Evolutionary conservation across 2,888 invertebrate genomes (phyloP).

Genomic region (Andrena bicolor): DNA sequence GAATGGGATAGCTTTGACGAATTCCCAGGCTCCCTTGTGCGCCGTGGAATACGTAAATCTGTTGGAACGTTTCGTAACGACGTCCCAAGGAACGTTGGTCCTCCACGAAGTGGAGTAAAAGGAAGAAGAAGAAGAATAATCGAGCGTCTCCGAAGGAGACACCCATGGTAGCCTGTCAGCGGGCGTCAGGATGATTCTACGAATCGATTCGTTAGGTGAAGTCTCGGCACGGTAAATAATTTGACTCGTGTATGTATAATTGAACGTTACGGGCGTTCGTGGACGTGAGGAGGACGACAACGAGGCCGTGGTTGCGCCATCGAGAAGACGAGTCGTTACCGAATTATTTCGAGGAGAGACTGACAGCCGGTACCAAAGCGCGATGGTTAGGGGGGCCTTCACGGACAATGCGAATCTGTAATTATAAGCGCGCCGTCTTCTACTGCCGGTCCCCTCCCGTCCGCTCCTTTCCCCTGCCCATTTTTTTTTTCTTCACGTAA

Average conservation of each 20-base stretch:
- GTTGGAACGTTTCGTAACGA: too few relatives aligned
- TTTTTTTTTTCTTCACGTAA: slow-evolving; percentile 74
- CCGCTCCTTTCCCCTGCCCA: slow-evolving; percentile 22
- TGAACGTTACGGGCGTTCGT: slow-evolving; percentile 40
- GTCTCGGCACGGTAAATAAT: slow-evolving; percentile 45
- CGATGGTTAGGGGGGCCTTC: slow-evolving; percentile 74
- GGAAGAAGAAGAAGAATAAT: neutral
- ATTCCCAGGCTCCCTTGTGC: neutral
- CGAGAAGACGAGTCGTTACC: slow-evolving; percentile 52
- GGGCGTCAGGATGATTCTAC: slow-evolving; percentile 15
- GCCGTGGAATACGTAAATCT: neutral
- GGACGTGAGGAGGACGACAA: slow-evolving; percentile 41
- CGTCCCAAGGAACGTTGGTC: neutral
- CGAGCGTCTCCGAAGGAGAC: neutral
- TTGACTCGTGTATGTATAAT: slow-evolving; percentile 52
- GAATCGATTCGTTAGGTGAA: slow-evolving; percentile 10
- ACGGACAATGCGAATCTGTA: slow-evolving; percentile 81
- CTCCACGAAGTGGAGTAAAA: neutral
- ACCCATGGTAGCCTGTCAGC: neutral
- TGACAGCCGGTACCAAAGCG: slow-evolving; percentile 74
- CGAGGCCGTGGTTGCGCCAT: slow-evolving; percentile 39
- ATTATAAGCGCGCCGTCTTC: slow-evolving; percentile 78
- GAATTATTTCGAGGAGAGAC: slow-evolving; percentile 68
- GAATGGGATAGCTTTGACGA: neutral
- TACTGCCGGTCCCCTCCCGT: slow-evolving; percentile 48